Conservation (phyloP, 2,113 vertebrate species). For the Tursiops truncatus region DNA sequence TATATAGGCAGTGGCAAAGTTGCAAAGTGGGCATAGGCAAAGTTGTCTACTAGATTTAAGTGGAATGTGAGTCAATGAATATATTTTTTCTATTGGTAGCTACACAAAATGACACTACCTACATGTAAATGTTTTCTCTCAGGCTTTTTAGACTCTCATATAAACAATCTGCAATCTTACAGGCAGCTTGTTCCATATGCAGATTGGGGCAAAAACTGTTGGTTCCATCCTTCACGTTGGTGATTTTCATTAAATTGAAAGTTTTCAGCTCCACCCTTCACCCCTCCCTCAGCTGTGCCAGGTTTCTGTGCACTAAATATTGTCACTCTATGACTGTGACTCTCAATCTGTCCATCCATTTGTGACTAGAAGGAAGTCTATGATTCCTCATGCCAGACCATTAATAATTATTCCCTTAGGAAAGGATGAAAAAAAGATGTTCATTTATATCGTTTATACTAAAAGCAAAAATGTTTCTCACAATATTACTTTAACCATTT, state of each 20-base stretch:
- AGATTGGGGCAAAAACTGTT: accelerated
- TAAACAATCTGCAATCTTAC: not conserved
- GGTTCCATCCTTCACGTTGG: not conserved
- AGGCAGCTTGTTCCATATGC: not conserved
- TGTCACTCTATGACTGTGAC: accelerated
- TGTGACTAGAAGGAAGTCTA: not conserved
- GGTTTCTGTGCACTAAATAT: not conserved
- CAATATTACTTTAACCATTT: not conserved
- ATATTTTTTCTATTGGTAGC: not conserved
- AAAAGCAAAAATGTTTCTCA: not conserved
- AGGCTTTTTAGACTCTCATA: not conserved
- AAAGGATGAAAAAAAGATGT: not conserved
- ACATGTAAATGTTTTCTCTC: not conserved
- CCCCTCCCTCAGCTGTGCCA: not conserved
- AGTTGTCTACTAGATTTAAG: not conserved
- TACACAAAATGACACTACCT: not conserved
- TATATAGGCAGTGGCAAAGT: no score
- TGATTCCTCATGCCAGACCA: not conserved
- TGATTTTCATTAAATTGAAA: not conserved
- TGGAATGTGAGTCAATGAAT: not conserved
- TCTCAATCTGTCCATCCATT: not conserved
- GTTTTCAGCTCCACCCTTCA: accelerated
- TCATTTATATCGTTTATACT: not conserved
- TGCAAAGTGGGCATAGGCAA: not conserved
- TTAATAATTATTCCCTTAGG: not conserved